phyloP scores from a whole-genome alignment of 2,888 invertebrate species.

The Crepidodera aurea region DNA sequence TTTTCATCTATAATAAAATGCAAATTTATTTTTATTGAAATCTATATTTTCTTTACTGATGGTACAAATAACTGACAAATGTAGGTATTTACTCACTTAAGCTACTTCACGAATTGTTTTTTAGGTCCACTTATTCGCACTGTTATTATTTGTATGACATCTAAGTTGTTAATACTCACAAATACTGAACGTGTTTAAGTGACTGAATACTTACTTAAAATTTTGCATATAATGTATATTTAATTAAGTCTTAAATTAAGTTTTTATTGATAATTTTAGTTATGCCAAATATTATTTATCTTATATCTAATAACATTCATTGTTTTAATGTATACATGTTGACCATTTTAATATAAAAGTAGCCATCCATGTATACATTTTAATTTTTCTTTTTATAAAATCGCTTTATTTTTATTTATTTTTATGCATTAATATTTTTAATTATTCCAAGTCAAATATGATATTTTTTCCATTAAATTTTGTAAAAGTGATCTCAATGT shows the following conservation, averaged over 20 bases:
- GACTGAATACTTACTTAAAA: conserved; percentile 21
- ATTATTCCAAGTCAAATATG: too few relatives aligned
- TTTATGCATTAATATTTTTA: not conserved
- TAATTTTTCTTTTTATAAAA: not conserved
- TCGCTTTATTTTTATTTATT: not conserved
- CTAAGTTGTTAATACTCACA: too few relatives aligned
- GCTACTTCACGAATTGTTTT: too few relatives aligned
- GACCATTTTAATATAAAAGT: not conserved
- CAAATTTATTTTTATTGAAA: too few relatives aligned
- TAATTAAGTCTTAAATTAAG: conserved; percentile 33
- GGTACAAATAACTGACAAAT: not conserved
- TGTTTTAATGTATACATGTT: not conserved
- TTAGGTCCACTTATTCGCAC: too few relatives aligned
- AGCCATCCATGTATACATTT: not conserved
- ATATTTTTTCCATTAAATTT: too few relatives aligned
- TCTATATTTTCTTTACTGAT: not conserved
- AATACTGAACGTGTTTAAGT: not conserved
- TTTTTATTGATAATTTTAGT: conserved; percentile 28
- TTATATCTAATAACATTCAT: not conserved
- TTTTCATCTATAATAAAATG: too few relatives aligned
- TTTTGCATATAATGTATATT: conserved; percentile 45
- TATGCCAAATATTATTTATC: conserved; percentile 42
- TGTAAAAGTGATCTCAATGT: not conserved
- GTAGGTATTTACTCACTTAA: too few relatives aligned
- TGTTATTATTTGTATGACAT: too few relatives aligned